Base-by-base conservation (phyloP, 2,113 vertebrate species). In the Xiphophorus hellerii region DNA sequence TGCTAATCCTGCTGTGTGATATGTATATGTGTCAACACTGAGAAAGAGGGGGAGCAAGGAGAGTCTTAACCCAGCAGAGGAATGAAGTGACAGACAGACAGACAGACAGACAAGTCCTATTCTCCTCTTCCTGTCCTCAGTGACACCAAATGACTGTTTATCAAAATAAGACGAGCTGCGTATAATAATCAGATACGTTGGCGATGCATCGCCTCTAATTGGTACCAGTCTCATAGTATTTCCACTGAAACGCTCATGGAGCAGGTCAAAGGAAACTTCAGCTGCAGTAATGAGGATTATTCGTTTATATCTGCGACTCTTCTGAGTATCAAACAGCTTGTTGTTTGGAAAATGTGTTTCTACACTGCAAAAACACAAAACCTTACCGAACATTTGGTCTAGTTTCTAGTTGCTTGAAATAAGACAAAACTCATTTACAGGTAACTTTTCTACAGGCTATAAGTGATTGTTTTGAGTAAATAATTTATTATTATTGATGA, bases 11-110 rank as follows among this genome's bases (percentile, higher is more conserved):
- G 69, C 54, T 83, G 88, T 91, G 90, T 92, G 92, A 92, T 92
- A 93, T 92, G 88, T 92, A 91, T 92, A 92, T 86, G 91, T 93
- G 89, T 92, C 93, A 93, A 93, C 91, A 93, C 75, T 80, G 81
- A 83, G 74, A 84, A 80, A 83, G 84, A 82, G 85, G 70, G 76
- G 61, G 76, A 82, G 89, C 85, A 85, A 51, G 76, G 65, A 62
- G 83, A 88, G 85, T 86, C 88, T 89, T 87, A 91, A 91, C 87
- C 85, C 84, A 12, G n/a, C 81, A 81, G 82, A 90, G 85, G 84
- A 85, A 86, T 44, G 84, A 73, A 68, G 63, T 80, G 85, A 88
- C 75, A 89, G 88, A 81, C 88, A 87, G 79, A 82, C 72, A 81
- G 88, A 91, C 86, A 87, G 85, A 91, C 72, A 89, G 87, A 90